phyloP scores from a whole-genome alignment of 2,888 invertebrate genomes.

The Netelia virgata region DNA sequence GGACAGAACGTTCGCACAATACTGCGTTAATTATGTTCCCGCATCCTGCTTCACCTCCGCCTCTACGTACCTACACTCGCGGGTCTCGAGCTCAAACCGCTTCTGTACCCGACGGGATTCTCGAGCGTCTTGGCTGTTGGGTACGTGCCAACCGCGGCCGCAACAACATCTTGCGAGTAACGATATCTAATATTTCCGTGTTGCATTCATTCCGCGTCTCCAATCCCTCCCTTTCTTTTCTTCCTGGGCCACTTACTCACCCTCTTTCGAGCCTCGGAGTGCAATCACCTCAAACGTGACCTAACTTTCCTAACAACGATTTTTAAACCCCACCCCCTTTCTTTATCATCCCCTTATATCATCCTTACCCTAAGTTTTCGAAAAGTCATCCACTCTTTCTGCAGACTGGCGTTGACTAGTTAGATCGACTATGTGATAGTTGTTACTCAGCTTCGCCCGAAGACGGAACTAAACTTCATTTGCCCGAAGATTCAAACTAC shows the following conservation, averaged over 20 bases:
- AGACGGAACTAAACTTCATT: slow-evolving; percentile 24
- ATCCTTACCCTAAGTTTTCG: neutral
- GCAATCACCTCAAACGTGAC: neutral
- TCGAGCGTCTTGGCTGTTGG: slow-evolving; percentile 47
- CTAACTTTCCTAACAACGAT: neutral
- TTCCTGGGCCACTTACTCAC: neutral
- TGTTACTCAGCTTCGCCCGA: slow-evolving; percentile 17
- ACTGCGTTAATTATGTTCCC: slow-evolving; percentile 27
- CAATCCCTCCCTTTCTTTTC: neutral
- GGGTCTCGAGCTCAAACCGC: slow-evolving; percentile 15
- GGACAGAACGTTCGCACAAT: slow-evolving; percentile 8
- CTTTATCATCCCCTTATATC: neutral
- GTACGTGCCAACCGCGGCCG: slow-evolving; percentile 57
- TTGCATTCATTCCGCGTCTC: slow-evolving; percentile 40
- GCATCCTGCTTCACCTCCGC: neutral
- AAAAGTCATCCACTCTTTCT: neutral
- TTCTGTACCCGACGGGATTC: slow-evolving; percentile 45
- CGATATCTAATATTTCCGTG: slow-evolving; percentile 61
- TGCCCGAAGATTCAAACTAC: slow-evolving; percentile 13
- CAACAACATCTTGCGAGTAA: slow-evolving; percentile 65
- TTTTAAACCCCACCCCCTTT: neutral
- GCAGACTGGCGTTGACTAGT: neutral
- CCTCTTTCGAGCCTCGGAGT: neutral
- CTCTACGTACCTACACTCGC: neutral
- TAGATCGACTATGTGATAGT: slow-evolving; percentile 37